phyloP scores from a whole-genome alignment of 1,140 invertebrate genomes.

The Neotoxoptera formosana region DNA sequence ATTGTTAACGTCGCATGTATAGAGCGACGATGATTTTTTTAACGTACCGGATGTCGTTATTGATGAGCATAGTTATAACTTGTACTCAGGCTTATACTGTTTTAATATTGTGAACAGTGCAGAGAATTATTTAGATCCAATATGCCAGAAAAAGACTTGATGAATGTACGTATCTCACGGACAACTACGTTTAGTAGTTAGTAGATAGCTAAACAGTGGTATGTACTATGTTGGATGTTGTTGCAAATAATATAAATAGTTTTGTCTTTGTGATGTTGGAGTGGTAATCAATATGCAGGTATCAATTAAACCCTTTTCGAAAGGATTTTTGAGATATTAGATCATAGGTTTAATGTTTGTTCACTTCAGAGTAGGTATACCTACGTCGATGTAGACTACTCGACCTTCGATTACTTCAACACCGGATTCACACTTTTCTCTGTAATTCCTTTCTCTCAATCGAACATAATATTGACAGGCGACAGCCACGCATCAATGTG shows the following conservation, averaged over 20 bases:
- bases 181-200: neutral
- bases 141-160: neutral
- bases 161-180: neutral
- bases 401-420: constrained; percentile 32
- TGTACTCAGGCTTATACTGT: neutral
- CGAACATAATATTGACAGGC: neutral
- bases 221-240: neutral
- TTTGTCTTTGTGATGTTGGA: neutral
- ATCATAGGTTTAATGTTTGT: neutral
- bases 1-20: neutral
- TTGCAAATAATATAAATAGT: neutral
- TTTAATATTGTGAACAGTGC: neutral
- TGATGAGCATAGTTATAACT: neutral
- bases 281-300: neutral
- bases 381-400: neutral
- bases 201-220: neutral
- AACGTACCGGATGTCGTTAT: neutral
- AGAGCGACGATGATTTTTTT: neutral
- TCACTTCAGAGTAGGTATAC: neutral
- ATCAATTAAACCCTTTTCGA: neutral
- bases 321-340: neutral
- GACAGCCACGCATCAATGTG: neutral
- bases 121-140: neutral
- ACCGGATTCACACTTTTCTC: constrained; percentile 52
- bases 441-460: constrained; percentile 21